phyloP scores from a whole-genome alignment of 2,113 vertebrate genomes.

The Piaya cayana region DNA sequence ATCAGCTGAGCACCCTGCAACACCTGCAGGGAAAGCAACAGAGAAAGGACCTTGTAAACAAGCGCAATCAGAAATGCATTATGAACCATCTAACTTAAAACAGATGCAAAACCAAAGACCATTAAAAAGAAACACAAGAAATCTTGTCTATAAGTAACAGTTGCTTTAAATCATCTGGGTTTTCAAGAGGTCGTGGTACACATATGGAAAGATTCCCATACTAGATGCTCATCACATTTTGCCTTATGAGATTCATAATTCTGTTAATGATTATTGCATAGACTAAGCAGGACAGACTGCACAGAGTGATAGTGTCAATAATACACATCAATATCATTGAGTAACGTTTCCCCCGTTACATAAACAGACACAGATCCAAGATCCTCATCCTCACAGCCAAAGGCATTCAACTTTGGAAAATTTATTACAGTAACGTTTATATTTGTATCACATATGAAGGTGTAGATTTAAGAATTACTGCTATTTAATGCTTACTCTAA shows the following conservation, averaged over 20 bases:
- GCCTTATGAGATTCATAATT: neutral
- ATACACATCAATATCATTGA: neutral
- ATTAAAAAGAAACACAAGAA: neutral
- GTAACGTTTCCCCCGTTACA: neutral
- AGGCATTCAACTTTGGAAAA: neutral
- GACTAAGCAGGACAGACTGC: neutral
- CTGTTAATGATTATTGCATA: neutral
- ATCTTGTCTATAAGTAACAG: neutral
- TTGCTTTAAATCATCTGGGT: neutral
- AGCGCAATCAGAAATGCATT: neutral
- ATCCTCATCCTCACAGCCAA: neutral
- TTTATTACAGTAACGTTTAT: neutral
- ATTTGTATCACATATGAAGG: neutral
- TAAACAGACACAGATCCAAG: neutral
- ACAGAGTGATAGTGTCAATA: neutral
- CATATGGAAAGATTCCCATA: neutral
- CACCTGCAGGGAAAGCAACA: conserved; percentile 75
- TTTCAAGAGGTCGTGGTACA: neutral
- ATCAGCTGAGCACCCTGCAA: conserved; percentile 94
- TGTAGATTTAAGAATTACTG: neutral
- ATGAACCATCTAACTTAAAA: neutral
- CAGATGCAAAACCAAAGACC: neutral
- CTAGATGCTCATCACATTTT: accelerated
- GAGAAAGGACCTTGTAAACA: neutral
- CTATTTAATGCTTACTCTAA: neutral